Evolutionary conservation across 2,797 vertebrate genomes (phyloP).

Genomic region (Falco novaeseelandiae): DNA sequence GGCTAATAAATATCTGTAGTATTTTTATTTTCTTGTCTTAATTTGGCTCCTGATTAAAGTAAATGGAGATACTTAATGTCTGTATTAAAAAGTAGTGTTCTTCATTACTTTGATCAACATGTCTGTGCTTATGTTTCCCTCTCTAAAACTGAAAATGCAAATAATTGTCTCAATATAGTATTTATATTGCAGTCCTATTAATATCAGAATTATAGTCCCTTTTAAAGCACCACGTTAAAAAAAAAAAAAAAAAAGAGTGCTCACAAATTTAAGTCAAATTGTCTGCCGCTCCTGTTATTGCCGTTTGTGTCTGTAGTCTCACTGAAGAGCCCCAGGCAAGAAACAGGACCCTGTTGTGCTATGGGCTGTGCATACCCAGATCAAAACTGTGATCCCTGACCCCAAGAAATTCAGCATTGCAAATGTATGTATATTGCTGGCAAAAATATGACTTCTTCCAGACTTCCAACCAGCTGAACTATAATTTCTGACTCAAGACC

Average conservation of each 20-base stretch:
- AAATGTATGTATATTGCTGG: slow-evolving; percentile 6
- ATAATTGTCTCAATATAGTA: not conserved
- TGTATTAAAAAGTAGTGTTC: not conserved
- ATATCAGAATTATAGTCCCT: not conserved
- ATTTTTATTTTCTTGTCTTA: slow-evolving; percentile 1
- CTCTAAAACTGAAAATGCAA: slow-evolving; percentile 27
- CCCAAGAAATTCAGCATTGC: slow-evolving; percentile 33
- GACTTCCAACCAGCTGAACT: not conserved
- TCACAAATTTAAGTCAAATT: not conserved
- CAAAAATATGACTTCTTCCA: slow-evolving; percentile 18
- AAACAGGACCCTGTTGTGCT: slow-evolving; percentile 15
- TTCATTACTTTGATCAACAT: not conserved
- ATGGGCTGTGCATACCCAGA: not conserved
- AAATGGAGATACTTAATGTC: not conserved
- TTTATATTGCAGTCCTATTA: slow-evolving; percentile 1
- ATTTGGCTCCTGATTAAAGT: slow-evolving; percentile 19
- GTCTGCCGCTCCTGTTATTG: not conserved
- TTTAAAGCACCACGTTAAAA: not conserved
- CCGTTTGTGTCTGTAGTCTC: not conserved
- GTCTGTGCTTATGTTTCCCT: not conserved
- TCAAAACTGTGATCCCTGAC: slow-evolving; percentile 13
- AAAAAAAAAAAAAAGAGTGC: not conserved
- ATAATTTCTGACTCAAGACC: not conserved
- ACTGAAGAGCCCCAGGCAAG: not conserved
- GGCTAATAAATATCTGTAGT: not conserved